Evolutionary conservation across 2,888 invertebrate genomes (phyloP).

Genomic region (Coleophora deauratella): DNA sequence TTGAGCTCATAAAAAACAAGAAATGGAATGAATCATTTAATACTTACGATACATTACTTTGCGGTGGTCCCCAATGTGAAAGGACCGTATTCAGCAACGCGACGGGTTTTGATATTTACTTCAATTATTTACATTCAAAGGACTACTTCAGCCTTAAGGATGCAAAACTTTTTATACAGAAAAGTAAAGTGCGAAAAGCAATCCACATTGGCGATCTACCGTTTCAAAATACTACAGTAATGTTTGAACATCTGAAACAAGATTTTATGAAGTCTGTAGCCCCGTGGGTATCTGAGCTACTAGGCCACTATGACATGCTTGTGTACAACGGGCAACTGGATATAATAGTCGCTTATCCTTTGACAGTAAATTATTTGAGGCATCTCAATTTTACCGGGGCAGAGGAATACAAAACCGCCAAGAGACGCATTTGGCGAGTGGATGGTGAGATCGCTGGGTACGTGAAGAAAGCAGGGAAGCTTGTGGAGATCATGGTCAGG

Average conservation of each 20-base stretch:
- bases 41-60: slow-evolving; percentile 79
- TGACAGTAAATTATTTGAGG: slow-evolving; percentile 85
- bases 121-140: slow-evolving; percentile 79
- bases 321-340: slow-evolving; percentile 94
- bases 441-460: slow-evolving; percentile 83
- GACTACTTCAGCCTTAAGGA: slow-evolving; percentile 66
- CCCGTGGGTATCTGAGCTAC: slow-evolving; percentile 79
- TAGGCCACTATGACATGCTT: slow-evolving; percentile 81
- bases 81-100: slow-evolving; percentile 80
- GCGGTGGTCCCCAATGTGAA: slow-evolving; percentile 81
- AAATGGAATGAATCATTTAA: slow-evolving; percentile 82
- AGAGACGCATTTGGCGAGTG: slow-evolving; percentile 80
- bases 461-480: slow-evolving; percentile 79
- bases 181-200: slow-evolving; percentile 76
- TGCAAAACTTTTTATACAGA: slow-evolving; percentile 78
- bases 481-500: slow-evolving; percentile 83
- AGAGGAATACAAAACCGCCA: slow-evolving; percentile 77
- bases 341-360: slow-evolving; percentile 90
- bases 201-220: slow-evolving; percentile 90
- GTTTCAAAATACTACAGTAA: slow-evolving; percentile 77
- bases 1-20: slow-evolving; percentile 74
- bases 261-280: slow-evolving; percentile 90
- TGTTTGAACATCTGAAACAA: slow-evolving; percentile 79
- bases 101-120: slow-evolving; percentile 85
- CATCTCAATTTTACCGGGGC: slow-evolving; percentile 80